Conservation (phyloP, 2,888 invertebrate species). For the Lycocerus yunnanus region DNA sequence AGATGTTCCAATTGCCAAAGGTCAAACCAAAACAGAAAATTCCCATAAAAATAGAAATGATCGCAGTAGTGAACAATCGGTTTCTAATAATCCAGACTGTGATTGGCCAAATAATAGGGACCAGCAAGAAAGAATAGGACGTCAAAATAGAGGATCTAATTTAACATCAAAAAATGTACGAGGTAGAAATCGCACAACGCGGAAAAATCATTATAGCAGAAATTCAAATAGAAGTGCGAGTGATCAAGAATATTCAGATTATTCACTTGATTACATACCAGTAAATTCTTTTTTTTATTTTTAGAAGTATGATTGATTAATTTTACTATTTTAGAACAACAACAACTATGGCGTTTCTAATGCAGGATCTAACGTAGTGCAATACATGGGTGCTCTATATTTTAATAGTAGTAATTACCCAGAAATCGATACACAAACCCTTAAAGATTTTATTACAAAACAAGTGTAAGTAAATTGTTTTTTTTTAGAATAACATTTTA, state of each 20-base stretch:
- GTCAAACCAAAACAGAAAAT: conserved; percentile 65
- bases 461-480: conserved; percentile 76
- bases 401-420: conserved; percentile 57
- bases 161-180: conserved; percentile 51
- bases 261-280: not conserved
- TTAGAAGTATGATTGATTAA: not conserved
- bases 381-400: conserved; percentile 65
- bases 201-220: conserved; percentile 55
- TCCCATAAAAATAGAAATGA: conserved; percentile 48
- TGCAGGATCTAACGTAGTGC: conserved; percentile 45
- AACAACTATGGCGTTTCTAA: conserved; percentile 8
- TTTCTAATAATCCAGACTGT: conserved; percentile 52
- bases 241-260: conserved; percentile 57
- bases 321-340: conserved; percentile 8
- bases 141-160: conserved; percentile 41
- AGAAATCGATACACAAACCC: conserved; percentile 57
- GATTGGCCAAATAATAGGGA: conserved; percentile 50
- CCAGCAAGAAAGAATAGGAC: conserved; percentile 35
- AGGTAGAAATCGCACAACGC: conserved; percentile 58
- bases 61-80: conserved; percentile 47
- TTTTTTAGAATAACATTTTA: not conserved
- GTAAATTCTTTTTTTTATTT: not conserved
- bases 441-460: conserved; percentile 85
- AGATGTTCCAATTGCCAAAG: conserved; percentile 81
- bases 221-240: conserved; percentile 55